Evolutionary conservation across 2,888 invertebrate species (phyloP).

Genomic region (Ferdinandea cuprea): DNA sequence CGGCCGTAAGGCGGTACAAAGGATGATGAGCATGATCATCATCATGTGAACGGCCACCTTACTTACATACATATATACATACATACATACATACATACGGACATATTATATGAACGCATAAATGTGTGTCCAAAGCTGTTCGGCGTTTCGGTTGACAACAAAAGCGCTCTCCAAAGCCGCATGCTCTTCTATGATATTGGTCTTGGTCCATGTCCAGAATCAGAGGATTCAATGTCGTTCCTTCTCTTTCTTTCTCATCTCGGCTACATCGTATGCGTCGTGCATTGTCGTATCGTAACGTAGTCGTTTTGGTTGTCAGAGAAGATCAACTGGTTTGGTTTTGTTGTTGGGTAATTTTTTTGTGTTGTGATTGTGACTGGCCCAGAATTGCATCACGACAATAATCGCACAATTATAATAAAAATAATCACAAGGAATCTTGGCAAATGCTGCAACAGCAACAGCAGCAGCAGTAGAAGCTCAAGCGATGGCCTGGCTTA

Average conservation of each 20-base stretch:
- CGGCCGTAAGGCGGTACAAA: constrained; percentile 74
- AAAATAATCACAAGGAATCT: constrained; percentile 79
- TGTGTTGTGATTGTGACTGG: constrained; percentile 72
- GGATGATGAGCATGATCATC: constrained; percentile 70
- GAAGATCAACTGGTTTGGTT: constrained; percentile 64
- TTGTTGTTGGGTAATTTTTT: constrained; percentile 39
- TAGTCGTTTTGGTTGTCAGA: constrained; percentile 75
- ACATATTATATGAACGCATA: too few relatives aligned
- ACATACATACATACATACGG: too few relatives aligned
- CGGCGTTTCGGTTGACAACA: constrained; percentile 71
- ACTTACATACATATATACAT: constrained; percentile 42
- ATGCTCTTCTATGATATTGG: constrained; percentile 74
- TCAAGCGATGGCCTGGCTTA: constrained; percentile 43
- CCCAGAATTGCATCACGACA: constrained; percentile 79
- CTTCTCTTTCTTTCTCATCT: constrained; percentile 78
- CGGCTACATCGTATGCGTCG: constrained; percentile 69
- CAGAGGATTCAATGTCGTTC: constrained; percentile 75
- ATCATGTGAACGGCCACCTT: constrained; percentile 69
- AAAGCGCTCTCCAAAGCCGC: constrained; percentile 77
- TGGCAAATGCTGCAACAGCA: constrained; percentile 44
- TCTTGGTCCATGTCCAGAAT: constrained; percentile 12
- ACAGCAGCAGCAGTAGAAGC: constrained; percentile 6
- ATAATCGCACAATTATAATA: constrained; percentile 81
- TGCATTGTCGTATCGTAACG: too few relatives aligned
- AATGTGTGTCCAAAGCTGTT: constrained; percentile 63